These are phyloP conservation scores for Liasis olivaceus DNA, from an alignment of 2,797 vertebrate species.

Conservation along the genomic window DNA sequence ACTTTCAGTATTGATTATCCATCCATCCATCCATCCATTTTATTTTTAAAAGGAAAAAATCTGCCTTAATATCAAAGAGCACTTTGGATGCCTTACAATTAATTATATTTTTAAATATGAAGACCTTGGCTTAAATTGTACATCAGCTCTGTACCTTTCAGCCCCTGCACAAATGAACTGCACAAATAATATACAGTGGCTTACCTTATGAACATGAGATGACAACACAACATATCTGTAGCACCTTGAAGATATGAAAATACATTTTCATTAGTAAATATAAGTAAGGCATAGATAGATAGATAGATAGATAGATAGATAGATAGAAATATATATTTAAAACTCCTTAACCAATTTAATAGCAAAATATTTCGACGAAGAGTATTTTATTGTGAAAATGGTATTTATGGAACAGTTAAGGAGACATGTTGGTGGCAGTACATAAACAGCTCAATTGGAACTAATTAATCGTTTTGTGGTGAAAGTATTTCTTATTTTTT, in stretches of 20 bases:
- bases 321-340: neutral
- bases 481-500: neutral
- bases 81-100: neutral
- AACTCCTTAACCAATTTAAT: neutral
- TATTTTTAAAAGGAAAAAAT: neutral
- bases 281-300: neutral
- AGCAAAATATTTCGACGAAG: neutral
- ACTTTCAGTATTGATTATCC: neutral
- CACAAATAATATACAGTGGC: neutral
- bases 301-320: neutral
- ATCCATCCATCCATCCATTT: neutral
- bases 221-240: neutral
- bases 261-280: neutral
- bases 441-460: constrained; percentile 6
- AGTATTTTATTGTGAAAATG: neutral
- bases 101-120: neutral
- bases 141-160: neutral
- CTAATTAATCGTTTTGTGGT: neutral
- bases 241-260: neutral
- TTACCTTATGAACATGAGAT: neutral
- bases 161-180: neutral
- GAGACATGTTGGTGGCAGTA: neutral
- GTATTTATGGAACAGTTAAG: neutral
- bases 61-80: neutral
- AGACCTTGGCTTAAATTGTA: neutral